Evolutionary conservation across 2,797 vertebrate genomes (phyloP).

Genomic region (Diceros bicornis): DNA sequence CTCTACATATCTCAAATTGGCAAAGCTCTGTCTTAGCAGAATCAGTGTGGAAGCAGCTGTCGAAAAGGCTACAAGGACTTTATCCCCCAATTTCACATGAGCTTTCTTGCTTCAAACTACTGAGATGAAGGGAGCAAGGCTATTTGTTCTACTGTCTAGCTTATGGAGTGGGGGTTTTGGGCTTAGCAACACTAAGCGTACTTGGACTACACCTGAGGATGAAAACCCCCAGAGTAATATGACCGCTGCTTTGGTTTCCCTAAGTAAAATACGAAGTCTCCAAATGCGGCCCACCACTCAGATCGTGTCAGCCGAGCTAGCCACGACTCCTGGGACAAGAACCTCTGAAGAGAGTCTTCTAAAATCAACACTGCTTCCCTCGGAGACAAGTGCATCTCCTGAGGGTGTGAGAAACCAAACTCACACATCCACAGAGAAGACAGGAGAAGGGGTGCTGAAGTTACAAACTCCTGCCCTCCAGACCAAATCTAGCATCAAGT

Average conservation of each 20-base stretch:
- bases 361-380: not conserved
- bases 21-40: slow-evolving; percentile 63
- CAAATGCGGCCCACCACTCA: not conserved
- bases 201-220: slow-evolving; percentile 53
- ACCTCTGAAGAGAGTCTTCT: not conserved
- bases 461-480: not conserved
- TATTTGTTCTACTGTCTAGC: slow-evolving; percentile 83
- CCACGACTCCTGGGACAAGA: not conserved
- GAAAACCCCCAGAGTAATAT: slow-evolving; percentile 35
- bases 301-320: accelerated
- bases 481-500: not conserved
- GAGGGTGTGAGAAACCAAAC: not conserved
- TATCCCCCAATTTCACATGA: not conserved
- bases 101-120: not conserved
- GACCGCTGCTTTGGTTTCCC: slow-evolving; percentile 39
- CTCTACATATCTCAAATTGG: slow-evolving; percentile 81
- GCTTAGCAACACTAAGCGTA: not conserved
- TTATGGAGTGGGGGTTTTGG: slow-evolving; percentile 76
- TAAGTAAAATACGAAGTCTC: not conserved
- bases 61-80: slow-evolving; percentile 50
- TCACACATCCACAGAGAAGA: not conserved
- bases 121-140: slow-evolving; percentile 83
- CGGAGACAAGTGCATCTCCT: not conserved
- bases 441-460: not conserved
- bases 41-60: slow-evolving; percentile 74